Conservation (phyloP, 2,888 invertebrate species). For the Eucera pruinosa region DNA sequence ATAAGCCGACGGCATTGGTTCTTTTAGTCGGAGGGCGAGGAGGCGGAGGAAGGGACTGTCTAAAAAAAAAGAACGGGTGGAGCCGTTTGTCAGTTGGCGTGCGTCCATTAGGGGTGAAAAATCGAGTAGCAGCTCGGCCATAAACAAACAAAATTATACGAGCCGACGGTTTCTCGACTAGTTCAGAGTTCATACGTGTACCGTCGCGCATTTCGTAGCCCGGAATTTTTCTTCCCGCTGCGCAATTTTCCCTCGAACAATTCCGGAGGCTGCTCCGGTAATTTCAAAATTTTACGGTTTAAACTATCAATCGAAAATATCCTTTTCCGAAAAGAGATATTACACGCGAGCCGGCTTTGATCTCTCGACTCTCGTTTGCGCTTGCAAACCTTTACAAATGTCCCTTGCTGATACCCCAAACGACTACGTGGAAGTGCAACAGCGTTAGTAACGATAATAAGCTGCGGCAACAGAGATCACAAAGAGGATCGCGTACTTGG, state of each 20-base stretch:
- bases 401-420: constrained; percentile 14
- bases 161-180: constrained; percentile 46
- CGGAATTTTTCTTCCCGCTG: not conserved
- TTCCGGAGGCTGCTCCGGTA: too few species aligned
- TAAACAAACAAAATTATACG: constrained; percentile 83
- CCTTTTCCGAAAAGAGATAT: not conserved
- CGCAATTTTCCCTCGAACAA: too few species aligned
- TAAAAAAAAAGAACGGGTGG: constrained; percentile 59
- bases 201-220: not conserved
- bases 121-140: constrained; percentile 79
- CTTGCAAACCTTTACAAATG: not conserved
- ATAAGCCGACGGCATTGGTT: constrained; percentile 52
- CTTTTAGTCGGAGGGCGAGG: constrained; percentile 43
- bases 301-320: not conserved
- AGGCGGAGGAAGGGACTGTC: constrained; percentile 12
- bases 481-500: not conserved
- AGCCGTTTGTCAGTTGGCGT: constrained; percentile 80
- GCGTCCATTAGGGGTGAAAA: constrained; percentile 82
- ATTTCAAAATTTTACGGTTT: constrained; percentile 4
- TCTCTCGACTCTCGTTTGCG: not conserved
- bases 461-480: too few species aligned
- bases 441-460: constrained; percentile 7
- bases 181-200: constrained; percentile 49
- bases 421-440: constrained; percentile 12
- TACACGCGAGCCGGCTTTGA: not conserved